Base-by-base conservation (phyloP, 1,140 invertebrate genomes). In the Diuraphis noxia region DNA sequence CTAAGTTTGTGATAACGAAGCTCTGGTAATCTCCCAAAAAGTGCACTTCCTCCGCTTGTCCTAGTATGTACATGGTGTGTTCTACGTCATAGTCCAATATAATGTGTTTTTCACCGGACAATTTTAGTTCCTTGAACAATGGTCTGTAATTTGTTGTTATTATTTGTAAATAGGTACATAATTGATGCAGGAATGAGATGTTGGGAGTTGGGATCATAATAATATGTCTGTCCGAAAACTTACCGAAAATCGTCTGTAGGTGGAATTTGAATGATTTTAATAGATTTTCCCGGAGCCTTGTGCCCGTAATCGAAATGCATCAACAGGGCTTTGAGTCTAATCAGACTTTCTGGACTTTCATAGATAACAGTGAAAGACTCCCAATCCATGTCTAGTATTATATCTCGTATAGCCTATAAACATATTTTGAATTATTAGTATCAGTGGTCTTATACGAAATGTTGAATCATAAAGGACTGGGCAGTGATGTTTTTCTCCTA, bases 11-110 rank as follows among this genome's bases (percentile, higher is more conserved):
- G 72, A 98, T 97, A 92, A 98, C 95, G 94, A 98, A 98, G 94
- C 97, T 98, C 93, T 98, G 97, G 93, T 98, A 97, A 93, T 98
- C 97, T 63, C 97, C 98, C 97, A 98, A 97, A 96, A 98, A 97
- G 49, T 97, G 98, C 87, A 98, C 97, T 94, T 98, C 97, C 94
- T 98, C 97, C 9, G 97, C 97, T 94, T 98, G 97, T 93, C 98
- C 98, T 77, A 99, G 94, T 25, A 98, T 96, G 91, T 96, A 96
- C 92, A 96, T 96, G 91, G 98, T 96, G 93, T 96, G 96, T 85
- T 98, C 96, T 1, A 96, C 97, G 17, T 96, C 96, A 93, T 98
- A 99, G 94, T 99, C 98, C 36, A 99, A 94, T 10, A 99, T 96
- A 92, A 99, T 98, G 93, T 98, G 97, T 3, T 97, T 97, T 94